Percentiles rank a stretch among this genome's conserved stretches.
Evolutionary conservation across 35 echinoderm and acorn worm genomes (phyloP).

Genomic region (Eucidaris tribuloides): DNA sequence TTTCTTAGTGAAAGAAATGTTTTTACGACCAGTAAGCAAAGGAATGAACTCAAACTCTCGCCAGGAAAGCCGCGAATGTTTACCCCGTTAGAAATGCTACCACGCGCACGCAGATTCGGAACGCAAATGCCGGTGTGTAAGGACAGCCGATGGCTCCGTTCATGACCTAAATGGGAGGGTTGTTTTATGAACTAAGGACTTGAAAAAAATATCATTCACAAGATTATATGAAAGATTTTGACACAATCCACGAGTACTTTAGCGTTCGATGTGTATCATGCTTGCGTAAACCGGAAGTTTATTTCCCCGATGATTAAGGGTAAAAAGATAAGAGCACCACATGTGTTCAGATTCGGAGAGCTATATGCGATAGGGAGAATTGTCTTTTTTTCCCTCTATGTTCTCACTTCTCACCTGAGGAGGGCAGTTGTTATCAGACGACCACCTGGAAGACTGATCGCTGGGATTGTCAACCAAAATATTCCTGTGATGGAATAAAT

Average conservation of each 20-base stretch:
- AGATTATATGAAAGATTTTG: background rate
- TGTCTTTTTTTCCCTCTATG: background rate
- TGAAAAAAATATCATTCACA: background rate
- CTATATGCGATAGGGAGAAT: too few species aligned
- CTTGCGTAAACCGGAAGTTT: background rate
- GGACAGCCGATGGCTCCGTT: too few species aligned
- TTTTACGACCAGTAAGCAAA: too few species aligned
- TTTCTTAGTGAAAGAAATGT: too few species aligned
- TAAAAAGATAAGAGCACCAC: background rate
- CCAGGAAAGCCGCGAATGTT: too few species aligned
- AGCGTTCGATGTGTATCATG: background rate
- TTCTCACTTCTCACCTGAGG: constrained; percentile 66
- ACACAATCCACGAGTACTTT: background rate
- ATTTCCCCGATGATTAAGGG: background rate
- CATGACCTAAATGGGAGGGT: too few species aligned
- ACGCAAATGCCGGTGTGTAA: too few species aligned
- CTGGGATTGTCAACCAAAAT: constrained; percentile 76
- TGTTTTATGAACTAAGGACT: too few species aligned
- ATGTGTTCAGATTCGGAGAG: too few species aligned
- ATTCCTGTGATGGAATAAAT: constrained; percentile 58
- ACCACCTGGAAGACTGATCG: constrained; percentile 95
- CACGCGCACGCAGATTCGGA: background rate
- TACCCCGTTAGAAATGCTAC: too few species aligned
- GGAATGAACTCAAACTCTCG: too few species aligned
- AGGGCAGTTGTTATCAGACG: constrained; percentile 95